phyloP scores from a whole-genome alignment of 2,797 vertebrate genomes.

The Lepus oiostolus region DNA sequence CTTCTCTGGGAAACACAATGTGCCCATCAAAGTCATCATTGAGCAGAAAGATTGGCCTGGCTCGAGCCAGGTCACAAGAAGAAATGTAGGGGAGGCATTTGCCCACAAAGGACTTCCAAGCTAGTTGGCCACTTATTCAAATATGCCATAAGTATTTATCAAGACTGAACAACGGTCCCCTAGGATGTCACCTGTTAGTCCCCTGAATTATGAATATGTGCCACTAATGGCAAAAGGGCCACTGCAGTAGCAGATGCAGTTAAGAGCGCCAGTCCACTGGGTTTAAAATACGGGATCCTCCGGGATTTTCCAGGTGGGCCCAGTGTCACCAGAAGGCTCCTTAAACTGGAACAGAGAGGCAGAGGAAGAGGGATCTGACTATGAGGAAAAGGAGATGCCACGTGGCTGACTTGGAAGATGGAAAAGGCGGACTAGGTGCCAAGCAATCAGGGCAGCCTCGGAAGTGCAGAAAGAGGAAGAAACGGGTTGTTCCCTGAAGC shows the following conservation, averaged over 20 bases:
- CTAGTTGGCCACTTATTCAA: conserved; percentile 1
- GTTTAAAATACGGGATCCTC: not conserved
- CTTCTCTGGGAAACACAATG: not conserved
- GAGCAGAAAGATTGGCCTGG: not conserved
- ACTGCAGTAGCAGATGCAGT: not conserved
- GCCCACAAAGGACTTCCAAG: conserved; percentile 21
- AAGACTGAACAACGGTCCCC: conserved; percentile 36
- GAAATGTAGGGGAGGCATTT: conserved; percentile 28
- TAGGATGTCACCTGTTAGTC: not conserved
- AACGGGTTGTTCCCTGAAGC: not conserved
- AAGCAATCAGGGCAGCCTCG: too few species aligned
- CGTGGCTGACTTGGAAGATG: not conserved
- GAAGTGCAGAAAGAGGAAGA: not conserved
- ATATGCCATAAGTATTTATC: conserved; percentile 13
- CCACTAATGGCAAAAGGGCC: not conserved
- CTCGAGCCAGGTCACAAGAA: not conserved
- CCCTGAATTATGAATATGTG: conserved; percentile 9
- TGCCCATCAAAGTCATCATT: not conserved
- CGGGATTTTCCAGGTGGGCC: not conserved
- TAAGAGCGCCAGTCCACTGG: not conserved
- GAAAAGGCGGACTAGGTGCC: not conserved
- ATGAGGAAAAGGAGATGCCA: not conserved
- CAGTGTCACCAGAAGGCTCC: not conserved
- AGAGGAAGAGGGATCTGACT: too few species aligned
- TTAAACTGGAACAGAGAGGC: not conserved